phyloP scores from a whole-genome alignment of 2,888 invertebrate species.

The Podotricha telesiphe region DNA sequence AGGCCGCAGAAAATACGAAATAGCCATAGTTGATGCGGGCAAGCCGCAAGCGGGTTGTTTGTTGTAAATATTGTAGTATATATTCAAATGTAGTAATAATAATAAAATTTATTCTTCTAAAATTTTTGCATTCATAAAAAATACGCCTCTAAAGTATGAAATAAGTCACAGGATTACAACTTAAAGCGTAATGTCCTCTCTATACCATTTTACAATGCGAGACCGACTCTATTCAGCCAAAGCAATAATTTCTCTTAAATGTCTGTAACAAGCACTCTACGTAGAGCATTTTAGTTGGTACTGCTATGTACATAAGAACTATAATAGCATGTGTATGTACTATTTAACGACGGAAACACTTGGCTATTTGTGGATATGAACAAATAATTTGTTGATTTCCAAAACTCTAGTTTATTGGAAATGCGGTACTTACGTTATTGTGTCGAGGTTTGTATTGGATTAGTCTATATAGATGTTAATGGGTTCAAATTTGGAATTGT shows the following conservation, averaged over 20 bases:
- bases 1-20: no score
- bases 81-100: no score
- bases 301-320: conserved; percentile 14
- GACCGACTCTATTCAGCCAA: conserved; percentile 29
- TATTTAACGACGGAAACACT: conserved; percentile 49
- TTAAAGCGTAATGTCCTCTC: conserved; percentile 1
- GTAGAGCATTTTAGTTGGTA: conserved; percentile 18
- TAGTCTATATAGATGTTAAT: background rate
- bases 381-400: conserved; percentile 49
- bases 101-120: background rate
- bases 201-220: conserved; percentile 14
- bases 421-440: conserved; percentile 1
- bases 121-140: background rate
- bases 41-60: no score
- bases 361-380: conserved; percentile 48
- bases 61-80: no score
- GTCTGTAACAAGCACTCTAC: conserved; percentile 20
- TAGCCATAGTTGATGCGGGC: no score
- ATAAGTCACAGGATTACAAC: conserved; percentile 12
- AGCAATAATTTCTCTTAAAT: conserved; percentile 49
- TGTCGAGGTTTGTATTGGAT: background rate
- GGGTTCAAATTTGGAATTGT: background rate
- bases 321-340: conserved; percentile 20
- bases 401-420: conserved; percentile 21
- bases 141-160: background rate